These are phyloP conservation scores for Monodelphis domestica DNA, from an alignment of 2,797 vertebrate genomes.

Conservation along the genomic window DNA sequence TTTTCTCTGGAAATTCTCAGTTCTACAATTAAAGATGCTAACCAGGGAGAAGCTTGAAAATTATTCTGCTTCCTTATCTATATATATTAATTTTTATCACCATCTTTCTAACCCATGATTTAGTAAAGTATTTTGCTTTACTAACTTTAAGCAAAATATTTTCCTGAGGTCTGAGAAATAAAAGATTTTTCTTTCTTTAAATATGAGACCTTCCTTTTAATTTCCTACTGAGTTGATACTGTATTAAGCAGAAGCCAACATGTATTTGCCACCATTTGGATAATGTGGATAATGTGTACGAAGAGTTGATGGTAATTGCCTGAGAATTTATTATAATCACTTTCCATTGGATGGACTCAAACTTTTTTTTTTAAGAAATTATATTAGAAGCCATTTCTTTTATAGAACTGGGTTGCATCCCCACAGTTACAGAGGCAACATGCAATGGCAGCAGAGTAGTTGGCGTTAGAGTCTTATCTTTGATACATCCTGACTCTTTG, in stretches of 20 bases:
- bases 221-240: conserved; percentile 25
- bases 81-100: conserved; percentile 7
- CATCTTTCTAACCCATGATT: neutral
- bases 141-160: neutral
- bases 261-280: conserved; percentile 2
- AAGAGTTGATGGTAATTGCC: conserved; percentile 1
- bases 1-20: conserved; percentile 4
- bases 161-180: neutral
- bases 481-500: neutral
- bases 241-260: conserved; percentile 3
- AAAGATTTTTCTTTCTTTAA: conserved; percentile 15
- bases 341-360: conserved; percentile 48
- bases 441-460: neutral
- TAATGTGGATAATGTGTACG: neutral
- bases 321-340: conserved; percentile 31
- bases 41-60: conserved; percentile 21
- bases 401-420: conserved; percentile 10
- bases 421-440: neutral
- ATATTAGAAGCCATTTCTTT: neutral
- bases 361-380: conserved; percentile 12
- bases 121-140: neutral
- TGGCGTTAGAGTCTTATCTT: neutral
- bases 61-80: conserved; percentile 6
- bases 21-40: neutral
- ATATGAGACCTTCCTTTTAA: neutral